Conservation (phyloP, 2,797 vertebrate species). For the Trematomus bernacchii region DNA sequence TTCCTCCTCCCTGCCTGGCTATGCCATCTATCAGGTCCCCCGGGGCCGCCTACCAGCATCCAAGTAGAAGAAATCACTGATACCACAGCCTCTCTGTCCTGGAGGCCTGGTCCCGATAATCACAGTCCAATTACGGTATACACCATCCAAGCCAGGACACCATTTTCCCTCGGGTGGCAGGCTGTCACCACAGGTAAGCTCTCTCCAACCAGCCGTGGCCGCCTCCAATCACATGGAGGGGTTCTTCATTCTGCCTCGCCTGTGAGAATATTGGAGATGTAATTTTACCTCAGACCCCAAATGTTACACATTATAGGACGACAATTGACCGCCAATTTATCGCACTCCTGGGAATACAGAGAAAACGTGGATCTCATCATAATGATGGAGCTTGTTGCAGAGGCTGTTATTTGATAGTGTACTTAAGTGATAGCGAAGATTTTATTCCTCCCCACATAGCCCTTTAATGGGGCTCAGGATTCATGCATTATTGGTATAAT, state of each 20-base stretch:
- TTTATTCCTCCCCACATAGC: conserved; percentile 49
- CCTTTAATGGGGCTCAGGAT: conserved; percentile 55
- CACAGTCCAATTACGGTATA: conserved; percentile 97
- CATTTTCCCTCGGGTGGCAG: conserved; percentile 98
- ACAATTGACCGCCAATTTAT: conserved; percentile 74
- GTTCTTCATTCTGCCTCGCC: conserved; percentile 58
- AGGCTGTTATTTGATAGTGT: conserved; percentile 65
- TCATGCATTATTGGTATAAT: conserved; percentile 49
- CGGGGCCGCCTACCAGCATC: conserved; percentile 93
- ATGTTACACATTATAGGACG: conserved; percentile 58
- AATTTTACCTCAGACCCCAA: conserved; percentile 64
- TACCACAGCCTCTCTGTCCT: conserved; percentile 95
- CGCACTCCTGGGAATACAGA: conserved; percentile 65
- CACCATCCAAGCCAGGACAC: conserved; percentile 95
- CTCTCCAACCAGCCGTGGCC: conserved; percentile 75
- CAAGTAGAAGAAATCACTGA: conserved; percentile 95
- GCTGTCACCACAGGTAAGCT: conserved; percentile 95
- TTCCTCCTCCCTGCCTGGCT: conserved; percentile 54
- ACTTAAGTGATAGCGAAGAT: conserved; percentile 57
- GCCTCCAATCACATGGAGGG: conserved; percentile 63
- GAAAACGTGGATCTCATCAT: conserved; percentile 57
- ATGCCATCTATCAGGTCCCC: conserved; percentile 89
- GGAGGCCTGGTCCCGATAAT: conserved; percentile 97
- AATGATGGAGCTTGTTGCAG: conserved; percentile 63
- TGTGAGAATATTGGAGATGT: conserved; percentile 73